Percentiles rank a stretch among this genome's conserved stretches.
Evolutionary conservation across 2,888 invertebrate species (phyloP).

Genomic region (Synergus laeviventris): DNA sequence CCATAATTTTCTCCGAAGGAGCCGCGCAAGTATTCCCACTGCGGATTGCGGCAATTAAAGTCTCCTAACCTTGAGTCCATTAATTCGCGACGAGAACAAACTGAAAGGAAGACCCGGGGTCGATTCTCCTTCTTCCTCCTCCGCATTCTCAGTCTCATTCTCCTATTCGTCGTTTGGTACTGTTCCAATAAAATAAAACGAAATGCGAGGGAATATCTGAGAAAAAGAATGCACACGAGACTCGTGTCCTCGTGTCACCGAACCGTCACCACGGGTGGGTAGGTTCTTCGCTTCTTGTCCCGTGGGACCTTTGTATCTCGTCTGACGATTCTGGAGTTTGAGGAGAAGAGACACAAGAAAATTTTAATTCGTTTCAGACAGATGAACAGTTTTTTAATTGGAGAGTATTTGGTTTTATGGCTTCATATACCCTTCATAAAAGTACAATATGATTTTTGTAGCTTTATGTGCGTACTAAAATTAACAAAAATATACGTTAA

Average conservation of each 20-base stretch:
- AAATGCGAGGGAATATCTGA: constrained; percentile 44
- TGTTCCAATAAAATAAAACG: constrained; percentile 51
- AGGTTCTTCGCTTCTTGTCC: constrained; percentile 35
- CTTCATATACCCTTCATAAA: constrained; percentile 15
- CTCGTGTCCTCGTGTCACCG: constrained; percentile 62
- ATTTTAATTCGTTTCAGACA: constrained; percentile 31
- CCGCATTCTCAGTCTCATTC: constrained; percentile 28
- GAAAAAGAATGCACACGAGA: constrained; percentile 52
- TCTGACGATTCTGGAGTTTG: constrained; percentile 37
- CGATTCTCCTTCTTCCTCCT: constrained; percentile 41
- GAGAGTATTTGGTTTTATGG: constrained; percentile 21
- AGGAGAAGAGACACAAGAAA: not conserved
- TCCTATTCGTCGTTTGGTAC: constrained; percentile 43
- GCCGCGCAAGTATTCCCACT: constrained; percentile 47
- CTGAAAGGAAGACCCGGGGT: constrained; percentile 46
- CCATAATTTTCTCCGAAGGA: constrained; percentile 46
- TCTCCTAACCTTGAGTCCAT: constrained; percentile 49
- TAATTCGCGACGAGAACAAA: constrained; percentile 54
- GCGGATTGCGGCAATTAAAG: constrained; percentile 57
- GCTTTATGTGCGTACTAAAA: constrained; percentile 43
- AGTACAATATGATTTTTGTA: not conserved
- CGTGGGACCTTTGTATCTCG: constrained; percentile 37
- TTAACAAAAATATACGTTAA: constrained; percentile 48
- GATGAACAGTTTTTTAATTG: constrained; percentile 39
- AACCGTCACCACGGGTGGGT: constrained; percentile 61